Evolutionary conservation across 2,888 invertebrate species (phyloP).

Genomic region (Drosophila kuntzei): DNA sequence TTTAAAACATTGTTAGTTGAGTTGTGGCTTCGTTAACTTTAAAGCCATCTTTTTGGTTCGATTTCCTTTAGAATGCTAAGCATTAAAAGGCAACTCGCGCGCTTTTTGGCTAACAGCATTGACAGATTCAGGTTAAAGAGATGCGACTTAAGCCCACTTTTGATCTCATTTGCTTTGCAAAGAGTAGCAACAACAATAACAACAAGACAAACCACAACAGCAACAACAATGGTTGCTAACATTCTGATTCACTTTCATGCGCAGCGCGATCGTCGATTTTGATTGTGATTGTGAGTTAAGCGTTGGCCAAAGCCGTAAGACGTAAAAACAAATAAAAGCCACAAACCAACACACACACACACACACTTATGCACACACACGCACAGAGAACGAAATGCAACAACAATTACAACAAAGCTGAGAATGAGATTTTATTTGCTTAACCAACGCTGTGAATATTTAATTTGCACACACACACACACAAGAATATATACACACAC

Average conservation of each 20-base stretch:
- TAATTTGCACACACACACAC: conserved; percentile 73
- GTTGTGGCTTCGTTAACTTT: conserved; percentile 5
- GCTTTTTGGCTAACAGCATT: conserved; percentile 49
- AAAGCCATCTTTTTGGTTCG: conserved; percentile 12
- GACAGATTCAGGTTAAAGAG: conserved; percentile 76
- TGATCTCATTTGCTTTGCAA: conserved; percentile 77
- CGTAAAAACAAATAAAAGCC: conserved; percentile 49
- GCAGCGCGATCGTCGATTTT: conserved; percentile 65
- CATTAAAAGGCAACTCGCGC: conserved; percentile 36
- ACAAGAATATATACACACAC: conserved; percentile 27
- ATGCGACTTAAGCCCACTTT: conserved; percentile 77
- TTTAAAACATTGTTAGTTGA: background rate
- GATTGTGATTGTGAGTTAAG: conserved; percentile 52
- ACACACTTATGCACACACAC: conserved; percentile 18
- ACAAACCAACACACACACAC: conserved; percentile 17
- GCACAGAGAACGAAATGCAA: conserved; percentile 58
- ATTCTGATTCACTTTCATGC: conserved; percentile 81
- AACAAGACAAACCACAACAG: conserved; percentile 21
- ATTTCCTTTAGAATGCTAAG: conserved; percentile 16
- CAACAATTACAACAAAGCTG: conserved; percentile 62
- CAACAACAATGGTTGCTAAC: conserved; percentile 46
- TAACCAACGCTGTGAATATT: conserved; percentile 78
- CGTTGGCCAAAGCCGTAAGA: conserved; percentile 46
- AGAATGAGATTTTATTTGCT: conserved; percentile 76
- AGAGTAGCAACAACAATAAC: conserved; percentile 39